These are phyloP conservation scores for Falco berigora DNA, from an alignment of 2,797 vertebrate species.

Conservation along the genomic window DNA sequence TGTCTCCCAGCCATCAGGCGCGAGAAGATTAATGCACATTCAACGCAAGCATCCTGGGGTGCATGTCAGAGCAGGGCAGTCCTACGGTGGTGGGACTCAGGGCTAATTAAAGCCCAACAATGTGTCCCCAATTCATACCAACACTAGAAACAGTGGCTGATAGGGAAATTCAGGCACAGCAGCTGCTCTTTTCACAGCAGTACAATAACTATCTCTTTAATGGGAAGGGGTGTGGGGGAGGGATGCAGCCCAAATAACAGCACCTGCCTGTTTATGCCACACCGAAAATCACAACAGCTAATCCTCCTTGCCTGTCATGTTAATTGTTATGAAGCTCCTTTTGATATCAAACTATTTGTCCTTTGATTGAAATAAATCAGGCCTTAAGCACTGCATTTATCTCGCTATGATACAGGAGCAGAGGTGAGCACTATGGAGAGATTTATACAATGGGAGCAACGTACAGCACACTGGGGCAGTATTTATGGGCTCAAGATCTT, in stretches of 20 bases:
- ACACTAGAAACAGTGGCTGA: slow-evolving; percentile 56
- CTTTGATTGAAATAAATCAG: slow-evolving; percentile 67
- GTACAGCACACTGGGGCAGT: not conserved
- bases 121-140: slow-evolving; percentile 33
- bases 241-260: slow-evolving; percentile 32
- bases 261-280: slow-evolving; percentile 66
- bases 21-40: not conserved
- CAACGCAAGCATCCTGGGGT: not conserved
- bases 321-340: slow-evolving; percentile 58
- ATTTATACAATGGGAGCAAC: not conserved
- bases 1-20: not conserved
- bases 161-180: slow-evolving; percentile 58
- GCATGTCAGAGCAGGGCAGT: slow-evolving; percentile 23
- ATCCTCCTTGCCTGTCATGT: slow-evolving; percentile 62
- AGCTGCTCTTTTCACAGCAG: slow-evolving; percentile 70
- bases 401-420: slow-evolving; percentile 35
- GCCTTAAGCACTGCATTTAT: slow-evolving; percentile 59
- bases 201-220: slow-evolving; percentile 68
- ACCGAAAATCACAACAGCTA: slow-evolving; percentile 37
- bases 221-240: slow-evolving; percentile 9
- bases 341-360: slow-evolving; percentile 66
- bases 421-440: slow-evolving; percentile 47
- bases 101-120: slow-evolving; percentile 58
- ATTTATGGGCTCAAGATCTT: slow-evolving; percentile 24
- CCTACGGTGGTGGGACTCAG: not conserved